These are phyloP conservation scores for Decapterus maruadsi DNA, from an alignment of 2,797 vertebrate species.

Conservation along the genomic window DNA sequence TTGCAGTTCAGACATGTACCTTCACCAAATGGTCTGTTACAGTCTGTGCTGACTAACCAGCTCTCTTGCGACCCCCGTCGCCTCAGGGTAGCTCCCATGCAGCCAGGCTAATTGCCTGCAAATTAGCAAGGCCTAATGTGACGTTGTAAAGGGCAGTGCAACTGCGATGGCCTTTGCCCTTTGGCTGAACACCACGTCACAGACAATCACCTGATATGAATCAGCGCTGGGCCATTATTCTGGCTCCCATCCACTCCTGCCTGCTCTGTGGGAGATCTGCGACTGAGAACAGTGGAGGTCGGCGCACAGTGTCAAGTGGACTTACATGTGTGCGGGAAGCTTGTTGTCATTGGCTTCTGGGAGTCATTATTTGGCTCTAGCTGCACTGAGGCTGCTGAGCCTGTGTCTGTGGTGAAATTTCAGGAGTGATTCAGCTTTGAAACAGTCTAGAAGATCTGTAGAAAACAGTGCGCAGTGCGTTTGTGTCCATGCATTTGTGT, in stretches of 20 bases:
- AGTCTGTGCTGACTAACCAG: constrained; percentile 54
- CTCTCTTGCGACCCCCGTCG: constrained; percentile 59
- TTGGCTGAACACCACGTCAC: constrained; percentile 73
- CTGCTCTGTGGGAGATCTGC: constrained; percentile 47
- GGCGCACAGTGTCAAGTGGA: constrained; percentile 60
- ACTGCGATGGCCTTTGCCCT: constrained; percentile 73
- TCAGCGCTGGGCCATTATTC: constrained; percentile 65
- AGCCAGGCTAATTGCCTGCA: constrained; percentile 77
- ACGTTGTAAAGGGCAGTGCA: constrained; percentile 69
- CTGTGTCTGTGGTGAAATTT: constrained; percentile 25
- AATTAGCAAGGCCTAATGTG: constrained; percentile 79
- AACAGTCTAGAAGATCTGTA: constrained; percentile 4
- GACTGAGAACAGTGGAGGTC: constrained; percentile 43
- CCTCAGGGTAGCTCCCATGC: constrained; percentile 65
- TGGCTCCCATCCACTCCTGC: constrained; percentile 45
- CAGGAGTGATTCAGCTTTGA: constrained; percentile 31
- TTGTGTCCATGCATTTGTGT: constrained; percentile 1
- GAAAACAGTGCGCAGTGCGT: constrained; percentile 9
- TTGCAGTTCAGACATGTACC: constrained; percentile 33
- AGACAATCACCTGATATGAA: constrained; percentile 76
- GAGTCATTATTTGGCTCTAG: constrained; percentile 51
- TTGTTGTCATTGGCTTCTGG: constrained; percentile 57
- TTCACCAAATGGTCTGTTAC: constrained; percentile 38
- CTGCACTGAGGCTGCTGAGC: constrained; percentile 37
- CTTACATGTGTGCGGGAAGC: constrained; percentile 43